phyloP scores from a whole-genome alignment of 2,888 invertebrate genomes.

The Linyphia triangularis region DNA sequence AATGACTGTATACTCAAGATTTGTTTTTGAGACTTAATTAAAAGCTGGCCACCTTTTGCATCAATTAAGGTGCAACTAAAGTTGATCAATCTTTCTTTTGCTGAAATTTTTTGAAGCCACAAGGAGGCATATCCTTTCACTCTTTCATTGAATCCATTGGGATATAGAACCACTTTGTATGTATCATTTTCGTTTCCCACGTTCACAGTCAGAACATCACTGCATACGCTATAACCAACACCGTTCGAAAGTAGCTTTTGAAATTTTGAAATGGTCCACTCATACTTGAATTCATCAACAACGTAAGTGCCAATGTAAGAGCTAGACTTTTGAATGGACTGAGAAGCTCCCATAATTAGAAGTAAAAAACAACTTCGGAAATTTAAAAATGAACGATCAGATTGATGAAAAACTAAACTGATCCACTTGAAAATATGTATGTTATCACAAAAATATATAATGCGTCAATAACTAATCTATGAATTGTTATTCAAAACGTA shows the following conservation, averaged over 20 bases:
- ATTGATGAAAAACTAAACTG: too few species aligned
- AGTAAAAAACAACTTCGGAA: too few species aligned
- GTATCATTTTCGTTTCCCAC: neutral
- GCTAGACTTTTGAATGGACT: neutral
- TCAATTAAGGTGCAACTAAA: slow-evolving; percentile 4
- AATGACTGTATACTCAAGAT: neutral
- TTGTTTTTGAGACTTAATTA: neutral
- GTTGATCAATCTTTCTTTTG: slow-evolving; percentile 3
- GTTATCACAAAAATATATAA: too few species aligned
- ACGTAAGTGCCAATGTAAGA: neutral
- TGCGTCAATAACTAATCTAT: too few species aligned
- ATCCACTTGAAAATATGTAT: too few species aligned
- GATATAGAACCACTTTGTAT: slow-evolving; percentile 4
- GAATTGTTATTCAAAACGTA: too few species aligned
- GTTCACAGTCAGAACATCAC: neutral
- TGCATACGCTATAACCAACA: neutral
- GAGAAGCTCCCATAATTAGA: neutral
- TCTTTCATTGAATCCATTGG: slow-evolving; percentile 33
- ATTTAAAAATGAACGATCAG: too few species aligned
- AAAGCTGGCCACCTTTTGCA: neutral
- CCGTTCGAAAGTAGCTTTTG: neutral
- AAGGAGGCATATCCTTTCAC: slow-evolving; percentile 22
- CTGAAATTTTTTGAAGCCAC: neutral
- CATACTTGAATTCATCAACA: neutral
- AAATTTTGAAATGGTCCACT: slow-evolving; percentile 7